A percentile compares a stretch with the other conserved stretches of the same genome.
phyloP scores from a whole-genome alignment of 2,113 vertebrate genomes.

The Caretta caretta region DNA sequence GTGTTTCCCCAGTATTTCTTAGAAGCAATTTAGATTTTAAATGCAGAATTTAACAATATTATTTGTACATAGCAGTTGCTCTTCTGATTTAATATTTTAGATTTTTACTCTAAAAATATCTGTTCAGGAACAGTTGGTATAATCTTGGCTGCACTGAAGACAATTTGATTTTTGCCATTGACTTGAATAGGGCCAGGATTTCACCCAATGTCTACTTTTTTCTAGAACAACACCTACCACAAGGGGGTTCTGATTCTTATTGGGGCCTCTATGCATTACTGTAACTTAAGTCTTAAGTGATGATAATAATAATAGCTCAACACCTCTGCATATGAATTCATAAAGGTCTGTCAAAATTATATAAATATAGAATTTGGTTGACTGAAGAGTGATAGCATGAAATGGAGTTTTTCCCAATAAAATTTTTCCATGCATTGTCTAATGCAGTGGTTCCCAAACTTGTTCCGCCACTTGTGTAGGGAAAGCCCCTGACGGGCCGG shows the following conservation, averaged over 20 bases:
- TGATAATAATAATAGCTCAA: fast-evolving
- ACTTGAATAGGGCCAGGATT: background rate
- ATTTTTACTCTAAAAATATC: background rate
- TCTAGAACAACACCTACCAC: background rate
- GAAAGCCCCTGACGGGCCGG: no score
- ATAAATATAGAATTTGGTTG: background rate
- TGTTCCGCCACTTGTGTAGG: no score
- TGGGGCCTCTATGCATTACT: background rate
- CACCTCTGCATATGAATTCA: background rate
- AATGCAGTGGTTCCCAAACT: background rate
- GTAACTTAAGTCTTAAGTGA: fast-evolving
- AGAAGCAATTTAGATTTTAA: background rate
- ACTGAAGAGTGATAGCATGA: background rate
- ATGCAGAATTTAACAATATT: background rate
- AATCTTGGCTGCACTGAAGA: background rate
- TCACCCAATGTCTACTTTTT: background rate
- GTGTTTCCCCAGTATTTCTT: background rate
- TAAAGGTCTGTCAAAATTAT: background rate
- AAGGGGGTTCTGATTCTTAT: background rate
- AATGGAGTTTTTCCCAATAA: background rate
- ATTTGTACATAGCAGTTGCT: background rate
- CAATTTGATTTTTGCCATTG: background rate
- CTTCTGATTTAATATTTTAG: background rate
- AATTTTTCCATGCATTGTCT: background rate
- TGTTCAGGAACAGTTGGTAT: background rate